These are phyloP conservation scores for Dascillus cervinus DNA, from an alignment of 2,888 invertebrate species.

Conservation along the genomic window DNA sequence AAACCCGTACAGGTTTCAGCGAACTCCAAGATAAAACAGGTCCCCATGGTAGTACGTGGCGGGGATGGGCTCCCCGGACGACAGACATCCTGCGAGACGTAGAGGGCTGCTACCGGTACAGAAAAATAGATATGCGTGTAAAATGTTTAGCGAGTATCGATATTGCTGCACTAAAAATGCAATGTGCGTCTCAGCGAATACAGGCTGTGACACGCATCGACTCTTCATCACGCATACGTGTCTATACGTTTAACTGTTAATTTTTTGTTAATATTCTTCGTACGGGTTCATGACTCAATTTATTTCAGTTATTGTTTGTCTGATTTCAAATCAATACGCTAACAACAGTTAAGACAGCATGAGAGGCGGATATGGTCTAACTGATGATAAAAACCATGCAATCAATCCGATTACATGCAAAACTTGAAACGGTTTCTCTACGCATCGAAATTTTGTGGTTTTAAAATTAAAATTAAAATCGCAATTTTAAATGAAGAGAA, in stretches of 20 bases:
- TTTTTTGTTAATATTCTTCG: conserved; percentile 14
- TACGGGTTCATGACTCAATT: conserved; percentile 12
- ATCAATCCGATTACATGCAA: too few relatives aligned
- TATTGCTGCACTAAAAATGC: conserved; percentile 17
- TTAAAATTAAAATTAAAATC: too few relatives aligned
- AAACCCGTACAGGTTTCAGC: conserved; percentile 5
- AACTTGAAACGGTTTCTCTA: too few relatives aligned
- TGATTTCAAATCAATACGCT: too few relatives aligned
- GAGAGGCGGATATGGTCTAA: too few relatives aligned
- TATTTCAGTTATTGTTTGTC: too few relatives aligned
- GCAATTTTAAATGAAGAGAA: too few relatives aligned
- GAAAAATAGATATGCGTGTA: not conserved
- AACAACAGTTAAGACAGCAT: too few relatives aligned
- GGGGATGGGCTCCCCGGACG: not conserved
- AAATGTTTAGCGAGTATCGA: not conserved
- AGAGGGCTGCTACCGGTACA: not conserved
- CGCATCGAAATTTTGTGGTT: too few relatives aligned
- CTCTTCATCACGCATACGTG: conserved; percentile 17
- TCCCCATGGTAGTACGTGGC: conserved; percentile 5
- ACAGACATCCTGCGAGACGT: not conserved
- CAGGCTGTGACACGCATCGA: conserved; percentile 16
- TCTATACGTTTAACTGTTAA: conserved; percentile 14
- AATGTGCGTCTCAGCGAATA: conserved; percentile 9
- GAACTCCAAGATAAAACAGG: conserved; percentile 12
- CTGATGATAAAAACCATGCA: too few relatives aligned